These are phyloP conservation scores for Pseudopodoces humilis DNA, from an alignment of 2,113 vertebrate species.

Conservation along the genomic window DNA sequence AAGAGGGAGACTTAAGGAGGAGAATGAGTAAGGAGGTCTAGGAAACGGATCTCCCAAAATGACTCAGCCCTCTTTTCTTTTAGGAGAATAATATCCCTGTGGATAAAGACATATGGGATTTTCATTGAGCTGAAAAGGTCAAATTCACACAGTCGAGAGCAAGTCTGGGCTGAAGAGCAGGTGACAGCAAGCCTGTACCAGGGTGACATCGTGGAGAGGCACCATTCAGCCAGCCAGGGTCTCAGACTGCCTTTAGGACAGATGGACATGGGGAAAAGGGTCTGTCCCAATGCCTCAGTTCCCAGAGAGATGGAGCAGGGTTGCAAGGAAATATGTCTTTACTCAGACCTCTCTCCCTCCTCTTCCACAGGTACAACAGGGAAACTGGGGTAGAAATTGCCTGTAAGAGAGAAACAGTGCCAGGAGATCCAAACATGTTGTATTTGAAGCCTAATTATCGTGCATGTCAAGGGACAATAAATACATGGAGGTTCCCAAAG, in stretches of 20 bases:
- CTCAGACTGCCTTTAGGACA: neutral
- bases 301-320: neutral
- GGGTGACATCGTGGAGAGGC: neutral
- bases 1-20: neutral
- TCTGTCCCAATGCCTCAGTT: neutral
- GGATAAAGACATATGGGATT: neutral
- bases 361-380: neutral
- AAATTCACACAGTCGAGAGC: rapidly evolving
- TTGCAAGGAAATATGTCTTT: neutral
- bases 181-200: neutral
- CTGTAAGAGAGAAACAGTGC: neutral
- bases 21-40: neutral
- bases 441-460: neutral
- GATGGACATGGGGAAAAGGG: neutral
- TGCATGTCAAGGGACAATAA: neutral
- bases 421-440: neutral
- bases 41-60: neutral
- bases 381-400: neutral
- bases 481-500: neutral
- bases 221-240: rapidly evolving
- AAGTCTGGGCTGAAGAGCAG: neutral
- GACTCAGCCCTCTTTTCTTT: neutral
- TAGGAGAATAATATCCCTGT: neutral
- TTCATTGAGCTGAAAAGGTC: neutral
- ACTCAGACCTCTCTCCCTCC: neutral